Percentiles rank a stretch among this genome's conserved stretches.
These are phyloP conservation scores for Spilarctia lutea DNA, from an alignment of 2,888 invertebrate genomes.

Conservation along the genomic window DNA sequence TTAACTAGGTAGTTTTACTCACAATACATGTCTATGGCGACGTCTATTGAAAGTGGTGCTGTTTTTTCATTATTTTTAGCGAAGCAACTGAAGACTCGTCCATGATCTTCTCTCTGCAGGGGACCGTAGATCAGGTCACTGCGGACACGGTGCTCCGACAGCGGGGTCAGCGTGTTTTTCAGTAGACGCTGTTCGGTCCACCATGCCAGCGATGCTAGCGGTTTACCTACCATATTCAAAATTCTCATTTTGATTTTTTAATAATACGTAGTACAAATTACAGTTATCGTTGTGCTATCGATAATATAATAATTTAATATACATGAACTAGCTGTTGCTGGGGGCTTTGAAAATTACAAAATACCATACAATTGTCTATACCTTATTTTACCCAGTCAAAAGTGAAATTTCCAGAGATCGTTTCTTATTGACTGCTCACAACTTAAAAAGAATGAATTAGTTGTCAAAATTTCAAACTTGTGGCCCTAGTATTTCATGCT, in stretches of 20 bases:
- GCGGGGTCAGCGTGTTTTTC: constrained; percentile 86
- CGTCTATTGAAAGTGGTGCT: constrained; percentile 88
- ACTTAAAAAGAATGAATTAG: background rate
- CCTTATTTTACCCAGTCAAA: background rate
- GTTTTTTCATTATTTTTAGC: constrained; percentile 90
- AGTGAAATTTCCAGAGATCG: background rate
- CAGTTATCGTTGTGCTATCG: background rate
- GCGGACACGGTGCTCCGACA: constrained; percentile 88
- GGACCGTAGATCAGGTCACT: constrained; percentile 88
- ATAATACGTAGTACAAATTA: background rate
- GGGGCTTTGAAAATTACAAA: background rate
- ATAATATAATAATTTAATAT: background rate
- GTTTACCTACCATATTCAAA: constrained; percentile 83
- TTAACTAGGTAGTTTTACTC: constrained; percentile 68
- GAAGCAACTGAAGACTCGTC: constrained; percentile 88
- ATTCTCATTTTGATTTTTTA: background rate
- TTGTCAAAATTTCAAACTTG: background rate
- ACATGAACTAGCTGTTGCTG: background rate
- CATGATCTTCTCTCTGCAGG: constrained; percentile 88
- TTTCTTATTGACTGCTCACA: background rate
- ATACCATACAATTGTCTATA: background rate
- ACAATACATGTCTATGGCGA: constrained; percentile 90
- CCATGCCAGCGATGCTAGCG: constrained; percentile 89
- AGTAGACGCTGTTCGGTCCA: constrained; percentile 88
- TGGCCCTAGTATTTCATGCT: background rate